Conservation (phyloP, 1,140 invertebrate genomes). For the Brachionus paranguensis region DNA sequence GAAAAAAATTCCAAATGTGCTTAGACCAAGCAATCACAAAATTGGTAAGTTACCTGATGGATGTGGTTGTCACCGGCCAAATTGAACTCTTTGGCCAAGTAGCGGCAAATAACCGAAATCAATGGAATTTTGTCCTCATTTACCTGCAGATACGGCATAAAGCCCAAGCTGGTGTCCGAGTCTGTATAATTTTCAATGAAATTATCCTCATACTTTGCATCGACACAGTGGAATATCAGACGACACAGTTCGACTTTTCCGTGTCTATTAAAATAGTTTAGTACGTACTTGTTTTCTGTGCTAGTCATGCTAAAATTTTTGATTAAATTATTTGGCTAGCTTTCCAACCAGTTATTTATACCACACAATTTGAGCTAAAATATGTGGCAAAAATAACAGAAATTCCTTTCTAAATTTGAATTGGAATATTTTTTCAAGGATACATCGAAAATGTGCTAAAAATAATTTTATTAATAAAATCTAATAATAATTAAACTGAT, state of each 20-base stretch:
- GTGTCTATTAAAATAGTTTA: conserved; percentile 32
- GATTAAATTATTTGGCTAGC: not conserved
- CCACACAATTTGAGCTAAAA: not conserved
- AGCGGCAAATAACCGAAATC: conserved; percentile 24
- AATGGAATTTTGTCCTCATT: conserved; percentile 30
- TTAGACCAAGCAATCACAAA: not conserved
- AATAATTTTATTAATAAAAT: not conserved
- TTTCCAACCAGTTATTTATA: not conserved
- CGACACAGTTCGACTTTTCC: conserved; percentile 41
- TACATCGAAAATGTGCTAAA: conserved; percentile 16
- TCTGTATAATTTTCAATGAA: conserved; percentile 41
- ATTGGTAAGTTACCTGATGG: not conserved
- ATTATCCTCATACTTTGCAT: conserved; percentile 43
- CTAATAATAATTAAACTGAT: not conserved
- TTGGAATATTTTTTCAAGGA: conserved; percentile 12
- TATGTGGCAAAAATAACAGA: not conserved
- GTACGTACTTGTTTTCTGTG: not conserved
- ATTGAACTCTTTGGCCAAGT: conserved; percentile 38
- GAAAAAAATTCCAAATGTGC: not conserved
- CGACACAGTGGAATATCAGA: conserved; percentile 43
- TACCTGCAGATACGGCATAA: conserved; percentile 14
- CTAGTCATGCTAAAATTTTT: not conserved
- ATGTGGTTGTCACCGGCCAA: conserved; percentile 6
- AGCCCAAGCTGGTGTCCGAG: conserved; percentile 26
- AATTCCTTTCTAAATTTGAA: conserved; percentile 23